Conservation (phyloP, 2,888 invertebrate species). For the Dinocampus coccinellae region DNA sequence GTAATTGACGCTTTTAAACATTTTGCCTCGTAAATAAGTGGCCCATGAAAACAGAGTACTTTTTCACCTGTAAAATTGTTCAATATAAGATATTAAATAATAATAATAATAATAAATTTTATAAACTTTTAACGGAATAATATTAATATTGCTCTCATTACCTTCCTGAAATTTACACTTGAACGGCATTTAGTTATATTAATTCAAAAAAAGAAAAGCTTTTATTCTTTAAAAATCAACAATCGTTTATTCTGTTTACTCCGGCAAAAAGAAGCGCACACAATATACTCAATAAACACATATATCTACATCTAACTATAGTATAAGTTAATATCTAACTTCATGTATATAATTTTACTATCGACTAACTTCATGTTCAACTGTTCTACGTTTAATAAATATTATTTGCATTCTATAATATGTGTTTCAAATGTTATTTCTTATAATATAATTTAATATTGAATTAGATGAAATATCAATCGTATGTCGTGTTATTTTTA, state of each 20-base stretch:
- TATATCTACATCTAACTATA: too few species aligned
- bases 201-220: not conserved
- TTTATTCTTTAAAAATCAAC: not conserved
- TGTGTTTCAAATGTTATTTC: too few species aligned
- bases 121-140: not conserved
- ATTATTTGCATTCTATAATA: too few species aligned
- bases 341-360: not conserved
- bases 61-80: conserved; percentile 89
- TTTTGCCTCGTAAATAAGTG: conserved; percentile 96
- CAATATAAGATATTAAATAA: conserved; percentile 56
- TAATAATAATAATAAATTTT: not conserved
- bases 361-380: not conserved
- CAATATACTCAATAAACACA: too few species aligned
- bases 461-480: too few species aligned
- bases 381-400: too few species aligned
- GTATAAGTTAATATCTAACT: too few species aligned
- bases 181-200: conserved; percentile 72
- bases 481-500: too few species aligned
- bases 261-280: not conserved
- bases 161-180: conserved; percentile 83
- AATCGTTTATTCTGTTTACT: conserved; percentile 9
- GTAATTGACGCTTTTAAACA: conserved; percentile 86
- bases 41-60: conserved; percentile 96
- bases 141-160: conserved; percentile 57
- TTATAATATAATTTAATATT: too few species aligned